Evolutionary conservation across 92 coral and sea anemone genomes (phyloP), one percentile per base, ranked within the genome.

Genomic region (Metridium senile): DNA sequence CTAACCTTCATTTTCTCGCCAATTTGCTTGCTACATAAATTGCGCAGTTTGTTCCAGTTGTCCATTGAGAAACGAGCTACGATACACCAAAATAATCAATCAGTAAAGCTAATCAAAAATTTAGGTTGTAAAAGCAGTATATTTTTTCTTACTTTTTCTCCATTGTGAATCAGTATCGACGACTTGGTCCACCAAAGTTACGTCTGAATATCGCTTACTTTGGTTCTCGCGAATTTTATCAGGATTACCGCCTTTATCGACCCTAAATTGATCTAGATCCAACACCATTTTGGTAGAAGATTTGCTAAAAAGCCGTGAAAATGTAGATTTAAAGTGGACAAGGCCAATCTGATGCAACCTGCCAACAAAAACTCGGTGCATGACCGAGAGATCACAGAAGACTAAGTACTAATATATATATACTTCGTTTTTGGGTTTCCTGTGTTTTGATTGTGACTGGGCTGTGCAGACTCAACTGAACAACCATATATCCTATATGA

Each of bases 211-310:
- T 7, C 99, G 97, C 70, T 95, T 95, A 86, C 99, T 91, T 77
- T 95, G 99, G 87, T 95, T 95, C 75, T 92, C 99, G n/a, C 99
- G 97, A 56, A 95, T 89, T 88, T 95, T 95, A 46, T 93, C 99
- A 1, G 99, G 97, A 84, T 85, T 86, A 26, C 99, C 99, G 19
- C 99, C 99, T 79, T 91, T 90, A 68, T 95, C 97, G 39, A 88
- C 91, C 68, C 99, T 90, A 66, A 85, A 89, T 16, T 89, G 79
- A 78, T 95, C 99, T 58, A 95, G 88, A 81, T 95, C 99, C 64
- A 95, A 88, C 52, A 95, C 99, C 99, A 95, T 95, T 77, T 85
- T 93, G 31, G 71, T 75, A 11, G 83, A 70, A 32, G 99, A 81
- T 63, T 79, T 67, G 58, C 79, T 76, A 47, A 87, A 72, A 75